phyloP scores from a whole-genome alignment of 2,888 invertebrate species.

The Sceliomorpha sp. region DNA sequence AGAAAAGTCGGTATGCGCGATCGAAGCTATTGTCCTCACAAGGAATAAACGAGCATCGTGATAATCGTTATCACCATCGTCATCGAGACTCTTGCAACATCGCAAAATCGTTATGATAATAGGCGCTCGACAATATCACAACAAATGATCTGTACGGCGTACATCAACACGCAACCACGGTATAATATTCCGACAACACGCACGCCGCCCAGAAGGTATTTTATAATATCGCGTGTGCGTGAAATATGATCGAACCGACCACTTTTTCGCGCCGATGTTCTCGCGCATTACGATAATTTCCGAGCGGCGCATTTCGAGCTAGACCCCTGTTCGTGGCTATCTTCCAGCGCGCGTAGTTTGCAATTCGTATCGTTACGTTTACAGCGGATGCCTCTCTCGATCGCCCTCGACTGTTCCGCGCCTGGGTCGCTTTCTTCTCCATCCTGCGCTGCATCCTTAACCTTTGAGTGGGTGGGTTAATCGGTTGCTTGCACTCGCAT shows the following conservation, averaged over 20 bases:
- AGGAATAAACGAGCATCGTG: constrained; percentile 25
- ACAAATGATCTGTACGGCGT: constrained; percentile 39
- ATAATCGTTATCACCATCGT: constrained; percentile 38
- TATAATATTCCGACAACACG: constrained; percentile 52
- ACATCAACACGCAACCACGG: constrained; percentile 49
- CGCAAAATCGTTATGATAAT: constrained; percentile 48
- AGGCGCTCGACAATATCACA: constrained; percentile 48
- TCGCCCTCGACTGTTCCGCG: constrained; percentile 37
- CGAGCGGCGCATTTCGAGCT: constrained; percentile 28
- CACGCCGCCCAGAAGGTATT: constrained; percentile 26
- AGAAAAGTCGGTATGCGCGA: too few relatives aligned
- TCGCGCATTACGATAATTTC: constrained; percentile 32
- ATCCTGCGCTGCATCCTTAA: constrained; percentile 22
- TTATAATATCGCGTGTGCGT: constrained; percentile 33
- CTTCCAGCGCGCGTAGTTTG: constrained; percentile 15
- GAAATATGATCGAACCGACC: constrained; percentile 44
- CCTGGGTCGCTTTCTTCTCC: constrained; percentile 8
- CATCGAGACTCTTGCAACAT: constrained; percentile 30
- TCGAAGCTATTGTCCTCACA: constrained; percentile 38
- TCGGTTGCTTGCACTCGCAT: constrained; percentile 28
- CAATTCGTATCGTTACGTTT: constrained; percentile 32
- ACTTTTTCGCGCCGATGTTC: constrained; percentile 28
- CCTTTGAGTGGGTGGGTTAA: constrained; percentile 48
- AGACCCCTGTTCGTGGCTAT: constrained; percentile 23
- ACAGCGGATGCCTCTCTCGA: constrained; percentile 35